Evolutionary conservation across 1,140 invertebrate species (phyloP).

Genomic region (Doryteuthis pealeii): DNA sequence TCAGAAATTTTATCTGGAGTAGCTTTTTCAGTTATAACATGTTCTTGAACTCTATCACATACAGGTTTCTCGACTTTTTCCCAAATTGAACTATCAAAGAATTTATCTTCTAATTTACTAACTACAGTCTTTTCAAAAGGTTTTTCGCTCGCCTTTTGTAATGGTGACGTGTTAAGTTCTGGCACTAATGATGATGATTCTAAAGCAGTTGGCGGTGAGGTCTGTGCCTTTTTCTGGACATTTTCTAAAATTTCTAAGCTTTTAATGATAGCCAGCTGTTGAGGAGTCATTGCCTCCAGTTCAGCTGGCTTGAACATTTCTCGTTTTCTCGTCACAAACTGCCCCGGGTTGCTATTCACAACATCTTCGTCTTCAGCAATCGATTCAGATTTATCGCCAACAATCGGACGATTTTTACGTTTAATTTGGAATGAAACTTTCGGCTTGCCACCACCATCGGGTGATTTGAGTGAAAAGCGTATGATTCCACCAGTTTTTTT

Average conservation of each 20-base stretch:
- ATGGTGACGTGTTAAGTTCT: neutral
- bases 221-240: slow-evolving; percentile 3
- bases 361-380: slow-evolving; percentile 3
- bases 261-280: neutral
- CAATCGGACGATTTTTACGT: slow-evolving; percentile 9
- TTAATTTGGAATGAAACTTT: slow-evolving; percentile 14
- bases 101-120: neutral
- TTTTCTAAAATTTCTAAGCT: slow-evolving; percentile 6
- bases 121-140: neutral
- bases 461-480: slow-evolving; percentile 11
- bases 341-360: neutral
- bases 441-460: slow-evolving; percentile 5
- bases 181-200: neutral
- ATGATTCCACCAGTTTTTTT: neutral
- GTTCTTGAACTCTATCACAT: neutral
- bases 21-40: neutral
- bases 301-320: slow-evolving; percentile 13
- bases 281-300: neutral
- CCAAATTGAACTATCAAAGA: neutral
- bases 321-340: slow-evolving; percentile 5
- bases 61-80: neutral
- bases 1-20: neutral
- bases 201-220: neutral
- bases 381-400: slow-evolving; percentile 2
- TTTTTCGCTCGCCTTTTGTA: neutral